Evolutionary conservation across 1,140 invertebrate genomes (phyloP).

Genomic region (Pinna nobilis): DNA sequence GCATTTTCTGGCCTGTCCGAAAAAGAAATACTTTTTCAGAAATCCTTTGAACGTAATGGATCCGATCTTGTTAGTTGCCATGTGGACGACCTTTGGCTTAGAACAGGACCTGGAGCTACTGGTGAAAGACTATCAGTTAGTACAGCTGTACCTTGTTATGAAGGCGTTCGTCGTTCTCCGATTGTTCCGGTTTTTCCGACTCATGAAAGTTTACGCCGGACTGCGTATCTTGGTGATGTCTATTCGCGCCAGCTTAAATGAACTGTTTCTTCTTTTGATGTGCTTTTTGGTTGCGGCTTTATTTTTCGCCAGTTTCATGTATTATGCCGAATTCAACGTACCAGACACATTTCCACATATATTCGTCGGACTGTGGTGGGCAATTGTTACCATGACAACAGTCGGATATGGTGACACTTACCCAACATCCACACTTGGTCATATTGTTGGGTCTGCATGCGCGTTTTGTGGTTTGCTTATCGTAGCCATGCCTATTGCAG

Average conservation of each 20-base stretch:
- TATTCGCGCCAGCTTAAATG: constrained; percentile 60
- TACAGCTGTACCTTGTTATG: constrained; percentile 21
- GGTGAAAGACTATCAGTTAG: constrained; percentile 5
- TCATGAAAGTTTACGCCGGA: constrained; percentile 42
- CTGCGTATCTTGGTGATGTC: constrained; percentile 56
- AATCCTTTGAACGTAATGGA: constrained; percentile 23
- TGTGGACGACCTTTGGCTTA: constrained; percentile 22
- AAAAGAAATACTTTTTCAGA: constrained; percentile 13
- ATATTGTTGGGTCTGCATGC: constrained; percentile 86
- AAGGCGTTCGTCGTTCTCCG: constrained; percentile 38
- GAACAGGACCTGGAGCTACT: constrained; percentile 1
- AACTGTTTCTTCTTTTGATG: constrained; percentile 55
- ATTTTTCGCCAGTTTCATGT: constrained; percentile 58
- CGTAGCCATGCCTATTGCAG: constrained; percentile 91
- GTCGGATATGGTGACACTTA: constrained; percentile 88
- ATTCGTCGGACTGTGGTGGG: constrained; percentile 97
- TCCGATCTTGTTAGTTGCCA: constrained; percentile 4
- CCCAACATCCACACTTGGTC: constrained; percentile 59
- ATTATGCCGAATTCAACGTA: constrained; percentile 56
- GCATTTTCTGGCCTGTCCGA: constrained; percentile 28
- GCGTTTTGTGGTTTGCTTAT: constrained; percentile 90
- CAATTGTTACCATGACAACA: constrained; percentile 97
- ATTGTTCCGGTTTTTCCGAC: constrained; percentile 45
- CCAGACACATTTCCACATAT: constrained; percentile 80
- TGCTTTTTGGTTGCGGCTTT: constrained; percentile 53